Evolutionary conservation across 2,113 vertebrate genomes (phyloP), one percentile per base, ranked within the genome.

Genomic region (Mus spicilegus): DNA sequence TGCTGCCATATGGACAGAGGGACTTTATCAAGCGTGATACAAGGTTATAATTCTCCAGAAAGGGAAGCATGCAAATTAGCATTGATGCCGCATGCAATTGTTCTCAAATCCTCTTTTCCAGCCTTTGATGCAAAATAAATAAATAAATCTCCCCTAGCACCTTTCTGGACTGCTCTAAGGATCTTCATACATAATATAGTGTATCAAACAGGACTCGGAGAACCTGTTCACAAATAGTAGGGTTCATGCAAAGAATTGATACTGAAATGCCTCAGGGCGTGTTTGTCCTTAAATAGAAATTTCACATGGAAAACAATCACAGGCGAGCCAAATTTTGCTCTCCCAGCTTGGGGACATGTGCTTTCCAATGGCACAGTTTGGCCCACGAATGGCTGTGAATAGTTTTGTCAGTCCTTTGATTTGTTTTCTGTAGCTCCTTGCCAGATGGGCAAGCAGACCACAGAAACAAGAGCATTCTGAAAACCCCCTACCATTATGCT

Each of bases 381-480:
- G 95, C 97, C 75, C 58, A 61, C 14, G 30, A 87, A 91, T 46
- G 56, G 26, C 95, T 97, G 85, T 96, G 92, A 96, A 95, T 95
- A 86, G 95, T 91, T 96, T 96, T 97, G 97, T 97, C 96, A 95
- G 16, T 87, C 78, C 84, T 96, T 96, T 75, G 1, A 69, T 95
- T 96, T 97, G 97, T 97, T 97, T 97, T 96, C 94, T 87, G 89
- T 89, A 87, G 90, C 63, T 97, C 82, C 95, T 96, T 96, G 95
- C 97, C 97, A 97, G 95, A 95, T 95, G 94, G 97, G 96, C 95
- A 94, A 65, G 73, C 94, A 67, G 73, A 94, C 54, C 94, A 93
- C 89, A 94, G 70, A 90, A 97, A 97, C 93, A 96, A 89, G 87
- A 96, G 65, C 92, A 42, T 94, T 94, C 89, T 92, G 85, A 96